Evolutionary conservation across 2,888 invertebrate species (phyloP).

Genomic region (Torymus aiolomorphi): DNA sequence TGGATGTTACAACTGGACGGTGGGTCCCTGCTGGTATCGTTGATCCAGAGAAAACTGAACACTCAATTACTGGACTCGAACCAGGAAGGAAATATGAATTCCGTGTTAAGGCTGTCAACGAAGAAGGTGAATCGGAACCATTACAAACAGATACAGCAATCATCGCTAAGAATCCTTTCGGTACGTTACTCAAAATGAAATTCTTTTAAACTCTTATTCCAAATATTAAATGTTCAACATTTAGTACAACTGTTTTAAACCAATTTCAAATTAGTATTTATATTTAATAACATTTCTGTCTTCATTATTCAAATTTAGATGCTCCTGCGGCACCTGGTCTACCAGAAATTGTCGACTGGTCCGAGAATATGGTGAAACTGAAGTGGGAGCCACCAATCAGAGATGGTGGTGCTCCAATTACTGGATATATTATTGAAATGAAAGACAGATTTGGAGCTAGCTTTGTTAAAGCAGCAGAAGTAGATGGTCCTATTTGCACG

Average conservation of each 20-base stretch:
- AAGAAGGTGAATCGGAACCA: conserved; percentile 97
- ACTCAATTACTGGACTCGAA: conserved; percentile 91
- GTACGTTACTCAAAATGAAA: conserved; percentile 69
- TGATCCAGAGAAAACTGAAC: conserved; percentile 88
- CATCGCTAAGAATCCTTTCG: conserved; percentile 98
- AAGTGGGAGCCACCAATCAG: conserved; percentile 94
- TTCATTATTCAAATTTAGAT: conserved; percentile 73
- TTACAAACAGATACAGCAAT: conserved; percentile 91
- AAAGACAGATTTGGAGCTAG: conserved; percentile 91
- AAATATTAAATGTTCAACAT: conserved; percentile 13
- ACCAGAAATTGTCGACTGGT: conserved; percentile 93
- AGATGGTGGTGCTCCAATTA: conserved; percentile 95
- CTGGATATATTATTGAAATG: conserved; percentile 93
- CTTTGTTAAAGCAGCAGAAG: conserved; percentile 90
- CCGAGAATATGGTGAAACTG: conserved; percentile 91
- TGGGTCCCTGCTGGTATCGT: conserved; percentile 92
- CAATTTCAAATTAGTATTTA: background rate
- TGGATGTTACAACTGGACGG: conserved; percentile 90
- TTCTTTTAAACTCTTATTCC: conserved; percentile 1
- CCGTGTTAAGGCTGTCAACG: conserved; percentile 96
- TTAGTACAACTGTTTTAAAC: background rate
- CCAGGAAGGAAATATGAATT: conserved; percentile 98
- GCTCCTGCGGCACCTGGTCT: conserved; percentile 91
- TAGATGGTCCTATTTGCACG: conserved; percentile 88
- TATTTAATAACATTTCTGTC: background rate